Evolutionary conservation across 2,113 vertebrate species (phyloP).

Genomic region (Thryonomys swinderianus): DNA sequence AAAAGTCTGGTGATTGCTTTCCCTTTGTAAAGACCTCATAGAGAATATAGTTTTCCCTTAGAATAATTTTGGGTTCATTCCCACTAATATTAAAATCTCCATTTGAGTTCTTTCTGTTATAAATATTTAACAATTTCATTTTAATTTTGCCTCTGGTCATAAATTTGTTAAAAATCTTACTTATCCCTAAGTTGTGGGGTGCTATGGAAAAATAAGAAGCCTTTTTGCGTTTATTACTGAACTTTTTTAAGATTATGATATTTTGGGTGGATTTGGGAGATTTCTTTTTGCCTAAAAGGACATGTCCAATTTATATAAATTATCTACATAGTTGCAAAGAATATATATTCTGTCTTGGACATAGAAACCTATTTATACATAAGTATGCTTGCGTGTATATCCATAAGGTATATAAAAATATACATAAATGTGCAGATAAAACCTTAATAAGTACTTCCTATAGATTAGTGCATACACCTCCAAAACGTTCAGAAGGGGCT

Average conservation of each 20-base stretch:
- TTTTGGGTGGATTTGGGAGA: neutral
- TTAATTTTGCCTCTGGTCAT: slow-evolving; percentile 27
- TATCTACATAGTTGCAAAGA: neutral
- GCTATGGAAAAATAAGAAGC: neutral
- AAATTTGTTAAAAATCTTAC: neutral
- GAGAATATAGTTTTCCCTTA: neutral
- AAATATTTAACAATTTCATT: slow-evolving; percentile 7
- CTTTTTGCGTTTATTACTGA: neutral
- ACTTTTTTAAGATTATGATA: neutral
- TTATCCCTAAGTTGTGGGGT: slow-evolving; percentile 2
- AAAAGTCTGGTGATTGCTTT: slow-evolving; percentile 6
- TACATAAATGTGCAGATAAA: neutral
- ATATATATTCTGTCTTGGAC: neutral
- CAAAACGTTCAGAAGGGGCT: neutral
- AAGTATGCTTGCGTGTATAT: neutral
- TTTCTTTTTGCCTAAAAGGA: neutral
- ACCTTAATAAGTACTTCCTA: neutral
- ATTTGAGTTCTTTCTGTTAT: slow-evolving; percentile 6
- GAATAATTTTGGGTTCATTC: neutral
- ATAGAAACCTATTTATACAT: neutral
- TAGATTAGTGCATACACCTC: neutral
- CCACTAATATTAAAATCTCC: neutral
- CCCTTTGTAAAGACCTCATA: slow-evolving; percentile 18
- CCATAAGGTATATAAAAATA: neutral
- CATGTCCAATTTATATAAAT: neutral